Evolutionary conservation across 2,797 vertebrate species (phyloP), one percentile per base, ranked within the genome.

Genomic region (Ctenopoma kingsleyae): DNA sequence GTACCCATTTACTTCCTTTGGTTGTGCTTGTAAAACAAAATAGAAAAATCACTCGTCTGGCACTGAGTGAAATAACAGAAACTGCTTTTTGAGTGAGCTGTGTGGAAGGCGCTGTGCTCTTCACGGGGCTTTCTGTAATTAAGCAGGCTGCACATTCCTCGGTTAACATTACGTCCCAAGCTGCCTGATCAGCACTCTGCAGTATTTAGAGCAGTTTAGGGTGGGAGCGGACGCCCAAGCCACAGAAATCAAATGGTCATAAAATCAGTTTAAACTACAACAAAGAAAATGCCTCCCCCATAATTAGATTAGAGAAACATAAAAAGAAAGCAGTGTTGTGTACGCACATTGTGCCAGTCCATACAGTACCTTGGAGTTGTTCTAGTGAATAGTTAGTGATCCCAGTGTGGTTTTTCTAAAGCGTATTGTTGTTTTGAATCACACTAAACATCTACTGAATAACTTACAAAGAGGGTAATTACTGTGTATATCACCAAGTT

Each of bases 131-230:
- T 90, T 88, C 88, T 92, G 72, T 90, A 91, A 92, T 91, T 88
- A 92, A 90, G 74, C 76, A 80, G 83, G 76, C 83, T 76, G 89
- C 75, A 82, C 78, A 87, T 89, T 91, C 88, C 76, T 90, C 72
- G 86, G 87, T 88, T 91, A 85, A 85, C 89, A 59, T 91, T 92
- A 87, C 57, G 76, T 83, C 84, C 86, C 83, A 87, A 89, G 89
- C 82, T 94, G 92, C 89, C 75, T 81, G 91, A 92, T 95, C 93
- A 95, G 94, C 92, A 94, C 87, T 93, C 88, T 90, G 68, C 79
- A 71, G 71, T 71, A 88, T 90, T 91, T 85, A 68, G 81, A 89
- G 89, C 85, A 94, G 93, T 91, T 90, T 94, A 89, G 86, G 58
- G 19, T 90, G 93, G 92, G 92, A 94, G 91, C 67, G 83, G 89